Base-by-base conservation (phyloP, 53 echinoderm and acorn worm species). In the Glandiceps talaboti region DNA sequence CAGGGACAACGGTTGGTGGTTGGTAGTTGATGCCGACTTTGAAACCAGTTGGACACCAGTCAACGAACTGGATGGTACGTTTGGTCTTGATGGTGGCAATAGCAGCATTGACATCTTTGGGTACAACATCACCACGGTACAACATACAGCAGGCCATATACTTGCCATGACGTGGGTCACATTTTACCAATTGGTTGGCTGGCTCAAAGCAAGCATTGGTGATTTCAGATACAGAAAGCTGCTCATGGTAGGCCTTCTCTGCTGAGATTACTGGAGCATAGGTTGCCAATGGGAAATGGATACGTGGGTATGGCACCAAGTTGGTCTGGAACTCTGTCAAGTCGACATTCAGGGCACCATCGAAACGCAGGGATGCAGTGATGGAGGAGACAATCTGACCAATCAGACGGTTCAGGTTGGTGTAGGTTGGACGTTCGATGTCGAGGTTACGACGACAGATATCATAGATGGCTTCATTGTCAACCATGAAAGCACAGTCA, bases 361-460 rank as follows among this genome's bases (percentile, higher is more conserved):
- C 64, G 64, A 45, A 45, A 45, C 64, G 64, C 64, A 45, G 64
- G 20, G 64, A 45, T 12, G 64, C 64, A 20, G 64, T 45, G 64
- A 45, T 45, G 64, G 64, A 45, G 64, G 64, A 45, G 64, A 45
- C 64, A 20, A 45, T 45, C 64, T 45, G 45, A 29, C 76, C 87
- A 81, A 85, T 85, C 20, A 85, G 80, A 75, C 85, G 85, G 45
- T 85, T 85, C 74, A 85, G 45, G 76, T 85, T 85, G 32, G 81
- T 75, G 82, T 88, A 93, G 26, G 82, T 85, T 45, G 64, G 64
- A 45, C 64, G 64, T 20, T 45, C 64, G 64, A 45, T 45, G 64
- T 45, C 64, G 64, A 45, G 64, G 64, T 45, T 45, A 45, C 64
- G 64, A 45, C 64, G 64, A 45, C 64, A 45, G 64, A 45, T 45